phyloP scores from a whole-genome alignment of 2,888 invertebrate species.

The Ophioninae sp. region DNA sequence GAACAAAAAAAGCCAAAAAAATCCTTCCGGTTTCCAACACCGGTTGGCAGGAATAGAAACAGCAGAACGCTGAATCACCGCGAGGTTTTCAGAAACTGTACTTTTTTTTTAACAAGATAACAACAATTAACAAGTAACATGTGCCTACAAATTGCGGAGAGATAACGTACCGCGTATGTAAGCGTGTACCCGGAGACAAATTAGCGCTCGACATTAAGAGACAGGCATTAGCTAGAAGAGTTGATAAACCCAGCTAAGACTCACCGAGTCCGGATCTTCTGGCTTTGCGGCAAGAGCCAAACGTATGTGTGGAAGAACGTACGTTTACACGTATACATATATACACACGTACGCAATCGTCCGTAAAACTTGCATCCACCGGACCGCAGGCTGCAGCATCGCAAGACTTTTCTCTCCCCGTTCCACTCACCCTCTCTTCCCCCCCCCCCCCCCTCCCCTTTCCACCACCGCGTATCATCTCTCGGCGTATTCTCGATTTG shows the following conservation, averaged over 20 bases:
- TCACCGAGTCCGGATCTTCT: conserved; percentile 20
- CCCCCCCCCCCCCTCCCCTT: too few relatives aligned
- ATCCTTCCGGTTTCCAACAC: too few relatives aligned
- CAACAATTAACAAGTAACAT: too few relatives aligned
- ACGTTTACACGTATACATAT: not conserved
- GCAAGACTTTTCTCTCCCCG: not conserved
- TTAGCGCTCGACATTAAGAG: conserved; percentile 11
- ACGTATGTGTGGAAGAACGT: not conserved
- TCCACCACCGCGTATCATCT: too few relatives aligned
- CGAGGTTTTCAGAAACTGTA: too few relatives aligned
- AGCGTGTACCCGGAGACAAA: conserved; percentile 3
- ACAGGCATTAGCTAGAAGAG: conserved; percentile 68
- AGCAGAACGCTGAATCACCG: too few relatives aligned
- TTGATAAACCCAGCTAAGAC: conserved; percentile 71
- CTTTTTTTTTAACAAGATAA: too few relatives aligned
- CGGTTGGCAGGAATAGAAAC: too few relatives aligned
- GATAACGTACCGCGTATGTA: not conserved
- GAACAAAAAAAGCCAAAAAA: too few relatives aligned
- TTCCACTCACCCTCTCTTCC: not conserved
- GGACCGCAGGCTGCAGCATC: conserved; percentile 59
- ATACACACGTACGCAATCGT: not conserved
- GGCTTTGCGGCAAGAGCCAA: too few relatives aligned
- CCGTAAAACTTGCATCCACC: conserved; percentile 20
- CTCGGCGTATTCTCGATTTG: conserved; percentile 66
- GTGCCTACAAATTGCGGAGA: not conserved